These are phyloP conservation scores for Sebastes vulpes DNA, from an alignment of 2,797 vertebrate species.

Conservation along the genomic window DNA sequence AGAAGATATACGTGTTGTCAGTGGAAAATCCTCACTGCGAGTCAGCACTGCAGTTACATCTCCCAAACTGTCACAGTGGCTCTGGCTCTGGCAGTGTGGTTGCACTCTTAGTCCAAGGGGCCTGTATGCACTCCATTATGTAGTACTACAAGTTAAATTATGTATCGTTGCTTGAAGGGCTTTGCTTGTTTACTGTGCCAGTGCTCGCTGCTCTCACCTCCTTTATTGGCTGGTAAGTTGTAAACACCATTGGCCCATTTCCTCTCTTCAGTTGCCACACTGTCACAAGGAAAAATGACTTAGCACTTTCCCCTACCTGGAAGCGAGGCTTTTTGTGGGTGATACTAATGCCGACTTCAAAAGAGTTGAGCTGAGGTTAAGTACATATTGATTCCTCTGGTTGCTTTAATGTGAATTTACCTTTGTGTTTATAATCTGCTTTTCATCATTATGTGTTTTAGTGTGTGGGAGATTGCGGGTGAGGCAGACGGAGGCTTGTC, in stretches of 20 bases:
- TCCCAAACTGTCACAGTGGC: conserved; percentile 12
- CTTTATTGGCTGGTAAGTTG: conserved; percentile 29
- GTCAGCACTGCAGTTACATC: conserved; percentile 11
- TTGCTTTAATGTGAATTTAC: conserved; percentile 14
- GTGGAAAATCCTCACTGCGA: conserved; percentile 4
- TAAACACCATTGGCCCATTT: conserved; percentile 36
- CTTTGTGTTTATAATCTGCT: conserved; percentile 1
- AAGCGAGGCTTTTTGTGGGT: neutral
- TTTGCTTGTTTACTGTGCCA: conserved; percentile 54
- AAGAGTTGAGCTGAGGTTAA: conserved; percentile 1
- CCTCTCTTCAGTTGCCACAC: conserved; percentile 12
- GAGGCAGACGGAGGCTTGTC: conserved; percentile 93
- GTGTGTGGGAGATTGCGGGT: conserved; percentile 93
- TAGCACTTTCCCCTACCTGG: neutral
- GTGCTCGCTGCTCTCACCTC: conserved; percentile 6
- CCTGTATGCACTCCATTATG: conserved; percentile 68
- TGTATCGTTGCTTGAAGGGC: conserved; percentile 60
- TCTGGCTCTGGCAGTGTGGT: conserved; percentile 17
- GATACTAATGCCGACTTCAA: neutral
- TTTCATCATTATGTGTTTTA: conserved; percentile 60
- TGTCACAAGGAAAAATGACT: conserved; percentile 8
- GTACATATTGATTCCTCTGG: conserved; percentile 3
- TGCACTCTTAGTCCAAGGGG: conserved; percentile 36
- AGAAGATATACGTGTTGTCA: neutral
- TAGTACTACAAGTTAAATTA: conserved; percentile 68